Conservation (phyloP, 1,140 invertebrate species). For the Ptiloglossa arizonensis region DNA sequence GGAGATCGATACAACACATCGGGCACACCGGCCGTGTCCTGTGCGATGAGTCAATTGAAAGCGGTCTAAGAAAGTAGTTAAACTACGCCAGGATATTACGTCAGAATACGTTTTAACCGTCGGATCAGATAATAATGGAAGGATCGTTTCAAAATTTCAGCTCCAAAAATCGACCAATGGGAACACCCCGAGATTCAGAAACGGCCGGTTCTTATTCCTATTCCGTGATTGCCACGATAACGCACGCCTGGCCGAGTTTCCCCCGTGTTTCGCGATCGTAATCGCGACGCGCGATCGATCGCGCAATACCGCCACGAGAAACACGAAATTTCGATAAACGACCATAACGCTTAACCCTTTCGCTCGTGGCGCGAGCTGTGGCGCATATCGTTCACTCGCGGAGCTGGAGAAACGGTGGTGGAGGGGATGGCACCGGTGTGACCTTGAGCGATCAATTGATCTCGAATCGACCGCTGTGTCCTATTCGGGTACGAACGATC, state of each 20-base stretch:
- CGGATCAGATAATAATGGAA: background rate
- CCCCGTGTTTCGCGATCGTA: background rate
- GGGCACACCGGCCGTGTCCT: constrained; percentile 1
- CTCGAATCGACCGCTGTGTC: too few relatives aligned
- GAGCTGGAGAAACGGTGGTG: too few relatives aligned
- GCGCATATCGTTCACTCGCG: too few relatives aligned
- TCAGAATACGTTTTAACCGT: constrained; percentile 15
- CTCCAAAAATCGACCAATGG: background rate
- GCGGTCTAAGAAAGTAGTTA: constrained; percentile 9
- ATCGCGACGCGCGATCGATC: background rate
- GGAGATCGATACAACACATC: constrained; percentile 7
- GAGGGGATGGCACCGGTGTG: too few relatives aligned
- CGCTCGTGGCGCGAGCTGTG: background rate
- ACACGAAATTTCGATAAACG: background rate
- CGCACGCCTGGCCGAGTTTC: background rate
- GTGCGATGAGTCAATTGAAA: constrained; percentile 36
- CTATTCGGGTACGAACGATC: too few relatives aligned
- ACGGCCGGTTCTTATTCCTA: background rate
- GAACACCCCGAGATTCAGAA: background rate
- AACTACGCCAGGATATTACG: constrained; percentile 31
- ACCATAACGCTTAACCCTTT: too few relatives aligned
- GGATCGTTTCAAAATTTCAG: background rate
- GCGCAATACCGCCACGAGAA: background rate
- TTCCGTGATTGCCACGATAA: background rate
- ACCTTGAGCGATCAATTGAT: too few relatives aligned